Evolutionary conservation across 1,140 invertebrate genomes (phyloP).

Genomic region (Apocrypta bakeri): DNA sequence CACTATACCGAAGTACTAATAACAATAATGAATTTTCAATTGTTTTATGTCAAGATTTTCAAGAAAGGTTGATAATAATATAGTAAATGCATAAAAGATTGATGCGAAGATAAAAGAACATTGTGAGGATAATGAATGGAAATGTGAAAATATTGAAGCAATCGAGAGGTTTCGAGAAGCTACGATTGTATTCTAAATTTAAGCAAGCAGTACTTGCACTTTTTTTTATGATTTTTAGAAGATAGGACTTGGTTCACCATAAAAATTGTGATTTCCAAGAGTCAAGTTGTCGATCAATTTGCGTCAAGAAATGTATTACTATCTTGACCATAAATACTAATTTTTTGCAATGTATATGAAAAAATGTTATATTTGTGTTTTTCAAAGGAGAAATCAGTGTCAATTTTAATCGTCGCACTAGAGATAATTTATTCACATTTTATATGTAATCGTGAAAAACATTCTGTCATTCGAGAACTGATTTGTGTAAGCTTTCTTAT

Average conservation of each 20-base stretch:
- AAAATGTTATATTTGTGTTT: constrained; percentile 44
- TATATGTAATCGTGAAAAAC: constrained; percentile 30
- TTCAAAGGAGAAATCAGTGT: constrained; percentile 14
- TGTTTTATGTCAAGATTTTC: constrained; percentile 14
- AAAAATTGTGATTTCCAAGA: constrained; percentile 12
- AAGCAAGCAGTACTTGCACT: constrained; percentile 2
- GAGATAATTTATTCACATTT: constrained; percentile 47
- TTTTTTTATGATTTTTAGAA: constrained; percentile 41
- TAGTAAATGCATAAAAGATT: not conserved
- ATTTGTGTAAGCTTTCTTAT: constrained; percentile 43
- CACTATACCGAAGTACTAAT: not conserved
- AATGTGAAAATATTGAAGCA: not conserved
- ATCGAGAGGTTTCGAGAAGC: constrained; percentile 9
- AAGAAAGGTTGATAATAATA: not conserved
- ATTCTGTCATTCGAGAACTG: constrained; percentile 33
- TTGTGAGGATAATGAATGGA: not conserved
- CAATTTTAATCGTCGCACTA: constrained; percentile 41
- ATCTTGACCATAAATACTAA: constrained; percentile 18
- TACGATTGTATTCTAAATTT: constrained; percentile 15
- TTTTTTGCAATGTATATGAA: constrained; percentile 25
- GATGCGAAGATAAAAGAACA: not conserved
- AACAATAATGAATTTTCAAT: not conserved
- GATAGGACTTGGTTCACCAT: constrained; percentile 36
- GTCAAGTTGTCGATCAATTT: not conserved
- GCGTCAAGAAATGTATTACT: constrained; percentile 15